A percentile compares a stretch with the other conserved stretches of the same genome.
phyloP scores from a whole-genome alignment of 1,140 invertebrate species.

The Sipha flava region DNA sequence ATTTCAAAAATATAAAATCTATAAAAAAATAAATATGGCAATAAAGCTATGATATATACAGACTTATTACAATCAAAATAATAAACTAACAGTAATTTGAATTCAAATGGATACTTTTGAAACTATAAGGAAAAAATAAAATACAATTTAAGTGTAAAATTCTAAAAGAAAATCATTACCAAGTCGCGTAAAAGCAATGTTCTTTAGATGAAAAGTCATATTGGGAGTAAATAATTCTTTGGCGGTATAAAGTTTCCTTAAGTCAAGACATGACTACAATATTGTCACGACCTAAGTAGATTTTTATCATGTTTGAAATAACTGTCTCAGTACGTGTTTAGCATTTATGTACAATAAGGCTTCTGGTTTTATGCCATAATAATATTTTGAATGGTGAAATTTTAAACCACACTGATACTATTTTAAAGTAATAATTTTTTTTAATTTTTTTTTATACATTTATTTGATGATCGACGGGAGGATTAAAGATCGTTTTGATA shows the following conservation, averaged over 20 bases:
- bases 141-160: too few relatives aligned
- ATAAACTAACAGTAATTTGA: too few relatives aligned
- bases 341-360: neutral
- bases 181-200: too few relatives aligned
- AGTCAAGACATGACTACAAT: neutral
- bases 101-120: too few relatives aligned
- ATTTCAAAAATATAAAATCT: too few relatives aligned
- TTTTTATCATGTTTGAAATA: conserved; percentile 1
- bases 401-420: neutral
- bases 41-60: too few relatives aligned
- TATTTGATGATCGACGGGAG: neutral
- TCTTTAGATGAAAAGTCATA: neutral
- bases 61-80: too few relatives aligned
- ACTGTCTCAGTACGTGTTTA: neutral
- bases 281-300: neutral
- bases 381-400: neutral
- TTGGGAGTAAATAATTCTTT: neutral
- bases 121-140: too few relatives aligned
- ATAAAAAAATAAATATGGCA: too few relatives aligned
- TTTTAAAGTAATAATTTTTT: neutral
- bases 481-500: neutral
- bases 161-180: too few relatives aligned
- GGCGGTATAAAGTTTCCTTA: neutral
- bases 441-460: neutral
- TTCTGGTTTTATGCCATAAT: neutral